Evolutionary conservation across 2,888 invertebrate genomes (phyloP), one percentile per base, ranked within the genome.

Genomic region (Yponomeuta evonymella): DNA sequence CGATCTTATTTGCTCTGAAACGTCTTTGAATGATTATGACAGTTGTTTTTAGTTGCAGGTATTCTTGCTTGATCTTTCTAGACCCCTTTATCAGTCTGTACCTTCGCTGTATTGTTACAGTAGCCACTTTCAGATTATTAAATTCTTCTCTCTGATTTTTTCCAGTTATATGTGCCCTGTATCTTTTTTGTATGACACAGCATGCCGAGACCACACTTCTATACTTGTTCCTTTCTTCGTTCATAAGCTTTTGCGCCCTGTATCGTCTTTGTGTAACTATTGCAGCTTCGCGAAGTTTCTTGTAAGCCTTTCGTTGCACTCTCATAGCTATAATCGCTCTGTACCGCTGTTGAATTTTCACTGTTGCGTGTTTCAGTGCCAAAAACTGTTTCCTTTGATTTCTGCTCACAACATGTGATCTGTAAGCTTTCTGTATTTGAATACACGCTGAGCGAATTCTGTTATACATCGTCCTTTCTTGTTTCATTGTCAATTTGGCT

Each of bases 391-490:
- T 74, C 64, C 86, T 82, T 73, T 85, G 79, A 43, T 75, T 76
- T 71, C 76, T 84, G 73, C 79, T 87, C 43, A 74, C 70, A 70
- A 75, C 74, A 72, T 79, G 81, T 1, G 85, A 82, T 78, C 82
- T 84, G 73, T 87, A 93, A 67, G 76, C 78, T 71, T 77, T 81
- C 77, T 94, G 94, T 67, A 94, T 87, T 9, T 76, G 71, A 33
- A 82, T 74, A 68, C 82, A 83, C 1, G 93, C 83, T 69, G 80
- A 81, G 74, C 85, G 81, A 51, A 85, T 77, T 23, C 76, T 75
- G 12, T 86, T 72, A 76, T 89, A 94, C 51, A 81, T 78, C 15
- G 75, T 74, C 73, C 86, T 84, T 70, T 87, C 83, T 71, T 74
- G 73, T 76, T 83, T 87, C 84, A 88, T 87, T 1, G 80, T 73